A percentile compares a stretch with the other conserved stretches of the same genome.
These are phyloP conservation scores for Aporrectodea caliginosa DNA, from an alignment of 1,140 invertebrate species.

Conservation along the genomic window DNA sequence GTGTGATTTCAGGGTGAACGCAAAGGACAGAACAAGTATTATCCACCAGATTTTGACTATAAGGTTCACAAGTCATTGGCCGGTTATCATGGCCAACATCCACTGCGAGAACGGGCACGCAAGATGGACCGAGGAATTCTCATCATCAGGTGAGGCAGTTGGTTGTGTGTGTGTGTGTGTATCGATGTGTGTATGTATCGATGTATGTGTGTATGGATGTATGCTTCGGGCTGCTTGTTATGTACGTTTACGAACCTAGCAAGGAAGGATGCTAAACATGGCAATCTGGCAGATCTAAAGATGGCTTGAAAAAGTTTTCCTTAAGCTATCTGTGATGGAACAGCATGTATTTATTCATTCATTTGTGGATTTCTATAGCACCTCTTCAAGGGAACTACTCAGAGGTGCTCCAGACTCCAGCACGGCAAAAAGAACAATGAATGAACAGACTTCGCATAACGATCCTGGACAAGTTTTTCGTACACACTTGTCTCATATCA, in stretches of 20 bases:
- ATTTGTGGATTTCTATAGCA: neutral
- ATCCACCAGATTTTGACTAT: slow-evolving; percentile 98
- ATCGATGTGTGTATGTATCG: no score
- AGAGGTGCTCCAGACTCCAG: neutral
- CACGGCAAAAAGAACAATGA: neutral
- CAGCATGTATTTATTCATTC: slow-evolving; percentile 3
- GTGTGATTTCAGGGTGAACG: slow-evolving; percentile 86
- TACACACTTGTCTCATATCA: no score
- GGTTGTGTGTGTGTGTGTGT: no score
- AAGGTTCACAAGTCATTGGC: slow-evolving; percentile 80
- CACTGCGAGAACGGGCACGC: slow-evolving; percentile 85
- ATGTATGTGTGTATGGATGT: no score
- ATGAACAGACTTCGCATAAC: neutral
- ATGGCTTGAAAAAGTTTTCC: no score
- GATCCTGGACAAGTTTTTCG: no score
- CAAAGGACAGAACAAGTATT: slow-evolving; percentile 96
- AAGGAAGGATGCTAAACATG: no score
- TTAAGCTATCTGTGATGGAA: no score
- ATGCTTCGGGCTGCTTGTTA: no score
- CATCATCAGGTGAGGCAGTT: slow-evolving; percentile 69
- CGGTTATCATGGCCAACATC: slow-evolving; percentile 87
- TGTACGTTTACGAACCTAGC: no score
- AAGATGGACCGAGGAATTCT: slow-evolving; percentile 94
- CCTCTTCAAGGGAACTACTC: slow-evolving; percentile 5
- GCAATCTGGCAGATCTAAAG: no score